Evolutionary conservation across 2,888 invertebrate species (phyloP), one percentile per base, ranked within the genome.

Genomic region (Cerceris rybyensis): DNA sequence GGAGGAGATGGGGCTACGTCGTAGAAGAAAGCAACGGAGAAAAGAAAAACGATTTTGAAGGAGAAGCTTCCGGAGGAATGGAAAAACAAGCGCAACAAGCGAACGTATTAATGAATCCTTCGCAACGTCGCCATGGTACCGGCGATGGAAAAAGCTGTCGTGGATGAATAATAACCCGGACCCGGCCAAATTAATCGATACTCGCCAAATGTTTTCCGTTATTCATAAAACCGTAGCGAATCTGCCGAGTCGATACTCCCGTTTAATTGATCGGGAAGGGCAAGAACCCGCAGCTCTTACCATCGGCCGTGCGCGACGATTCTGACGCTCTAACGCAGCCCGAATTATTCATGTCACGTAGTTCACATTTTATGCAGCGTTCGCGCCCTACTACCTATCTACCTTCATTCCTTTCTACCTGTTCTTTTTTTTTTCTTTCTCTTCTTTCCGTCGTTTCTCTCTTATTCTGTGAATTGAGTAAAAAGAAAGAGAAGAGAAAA

Each of bases 281-380:
- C 46, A 71, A 63, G 61, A 75, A 70, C 64, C 46, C 57, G 7
- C 55, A 65, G 50, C 68, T 58, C 68, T 70, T 52, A 70, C 58
- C 60, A 63, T 75, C 57, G 66, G 46, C 50, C 81, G 74, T 68
- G 70, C 59, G 75, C 57, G 68, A 50, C 52, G 58, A 71, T 74
- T 78, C 49, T 54, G 70, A 65, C 77, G 77, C 81, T 85, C 80
- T 85, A 87, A 85, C 85, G 76, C 81, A 70, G 16, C 16, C 66
- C 73, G 89, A 91, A 91, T 91, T 88, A 91, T 91, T 91, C 91
- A 90, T 90, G 89, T 90, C 91, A 91, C 90, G 91, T 90, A 87
- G 85, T 85, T 82, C 82, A 86, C 86, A 88, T 89, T 91, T 90
- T 88, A 89, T 89, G 87, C 86, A 83, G 82, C 85, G 87, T 89